Evolutionary conservation across 1,140 invertebrate genomes (phyloP), one percentile per base, ranked within the genome.

Genomic region (Antheraea pernyi): DNA sequence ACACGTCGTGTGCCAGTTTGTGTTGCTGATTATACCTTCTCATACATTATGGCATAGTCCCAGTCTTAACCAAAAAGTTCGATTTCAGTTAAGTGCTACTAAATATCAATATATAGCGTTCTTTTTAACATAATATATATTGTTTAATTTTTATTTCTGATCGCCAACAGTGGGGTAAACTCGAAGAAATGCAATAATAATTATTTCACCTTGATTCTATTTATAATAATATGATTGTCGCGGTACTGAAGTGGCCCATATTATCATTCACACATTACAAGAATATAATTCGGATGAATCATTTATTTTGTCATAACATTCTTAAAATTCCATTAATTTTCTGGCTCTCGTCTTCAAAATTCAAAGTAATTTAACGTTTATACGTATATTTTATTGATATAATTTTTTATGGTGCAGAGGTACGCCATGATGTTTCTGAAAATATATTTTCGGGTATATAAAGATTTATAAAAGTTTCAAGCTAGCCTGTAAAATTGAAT

Each of bases 271-370:
- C 46, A 48, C 7, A 11, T 48, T 48, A 48, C 46, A 48, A 48
- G 46, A 48, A 48, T 48, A 48, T 48, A 48, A 48, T 48, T 48
- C 11, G 11, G 46, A 48, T 48, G 46, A 48, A 48, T 48, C 46
- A 48, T 48, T 10, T 48, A 48, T 48, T 48, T 48, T 48, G 46
- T 48, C 46, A 48, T 48, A 48, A 48, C 46, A 48, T 48, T 48
- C 46, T 48, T 48, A 9, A 13, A 48, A 48, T 48, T 48, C 3
- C 13, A 48, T 48, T 48, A 48, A 48, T 48, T 48, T 48, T 48
- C 46, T 48, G 46, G 46, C 46, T 48, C 46, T n/a, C n/a, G n/a
- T 48, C 13, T 48, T 48, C 46, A 48, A 10, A 48, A 48, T 48
- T 48, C 11, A 48, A 48, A 48, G 46, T 13, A 11, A 48, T 7